phyloP scores from a whole-genome alignment of 2,797 vertebrate species.

The Pygocentrus nattereri region DNA sequence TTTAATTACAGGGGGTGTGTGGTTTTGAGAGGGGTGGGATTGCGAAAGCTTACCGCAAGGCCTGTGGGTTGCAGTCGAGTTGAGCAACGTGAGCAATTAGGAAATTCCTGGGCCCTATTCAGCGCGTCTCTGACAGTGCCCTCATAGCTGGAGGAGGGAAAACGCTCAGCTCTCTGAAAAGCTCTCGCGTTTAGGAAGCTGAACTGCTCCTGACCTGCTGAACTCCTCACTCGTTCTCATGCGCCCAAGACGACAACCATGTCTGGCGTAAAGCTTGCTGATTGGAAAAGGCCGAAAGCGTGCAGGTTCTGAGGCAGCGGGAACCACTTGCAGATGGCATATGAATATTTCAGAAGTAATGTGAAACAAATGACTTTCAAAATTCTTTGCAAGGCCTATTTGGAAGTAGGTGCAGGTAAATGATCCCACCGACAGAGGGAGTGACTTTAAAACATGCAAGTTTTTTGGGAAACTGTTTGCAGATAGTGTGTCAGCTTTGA shows the following conservation, averaged over 20 bases:
- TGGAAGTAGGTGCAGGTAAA: conserved; percentile 26
- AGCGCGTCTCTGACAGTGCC: conserved; percentile 50
- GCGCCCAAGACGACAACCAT: conserved; percentile 35
- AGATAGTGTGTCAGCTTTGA: conserved; percentile 33
- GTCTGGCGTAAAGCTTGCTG: conserved; percentile 31
- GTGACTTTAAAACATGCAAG: not conserved
- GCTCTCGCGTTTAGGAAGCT: conserved; percentile 45
- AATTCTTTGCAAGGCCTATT: conserved; percentile 16
- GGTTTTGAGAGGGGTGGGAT: not conserved
- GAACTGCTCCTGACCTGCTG: conserved; percentile 56
- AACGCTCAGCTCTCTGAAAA: conserved; percentile 31
- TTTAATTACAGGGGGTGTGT: conserved; percentile 62
- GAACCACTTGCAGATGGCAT: conserved; percentile 37
- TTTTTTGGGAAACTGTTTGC: conserved; percentile 1
- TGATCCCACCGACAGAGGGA: not conserved
- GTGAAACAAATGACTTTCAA: conserved; percentile 40
- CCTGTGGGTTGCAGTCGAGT: conserved; percentile 57
- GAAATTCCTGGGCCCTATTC: conserved; percentile 63
- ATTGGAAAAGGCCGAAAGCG: conserved; percentile 31
- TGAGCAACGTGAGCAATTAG: conserved; percentile 64
- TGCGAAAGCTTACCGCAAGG: conserved; percentile 57
- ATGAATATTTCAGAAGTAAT: conserved; percentile 34
- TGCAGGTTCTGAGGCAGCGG: not conserved
- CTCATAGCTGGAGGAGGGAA: conserved; percentile 44
- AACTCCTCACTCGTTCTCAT: conserved; percentile 48